Evolutionary conservation across 2,888 invertebrate species (phyloP), one percentile per base, ranked within the genome.

Genomic region (Latrodectus hesperus): DNA sequence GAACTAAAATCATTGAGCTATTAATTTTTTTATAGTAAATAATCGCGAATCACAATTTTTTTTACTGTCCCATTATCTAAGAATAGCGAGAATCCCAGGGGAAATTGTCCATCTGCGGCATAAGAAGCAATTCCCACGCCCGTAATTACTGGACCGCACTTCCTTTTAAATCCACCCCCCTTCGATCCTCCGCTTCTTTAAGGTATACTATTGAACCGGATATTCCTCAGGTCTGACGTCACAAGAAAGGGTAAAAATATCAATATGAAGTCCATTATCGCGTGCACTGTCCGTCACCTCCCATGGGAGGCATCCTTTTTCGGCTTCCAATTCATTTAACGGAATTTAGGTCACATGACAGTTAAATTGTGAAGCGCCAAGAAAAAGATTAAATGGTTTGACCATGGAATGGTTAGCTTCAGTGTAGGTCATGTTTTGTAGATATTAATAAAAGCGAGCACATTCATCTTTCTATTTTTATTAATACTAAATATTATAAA

Each of bases 121-220:
- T 10, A 60, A 38, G 6, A 38, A 67, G 9, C 14, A 22, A 55
- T 17, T 75, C 82, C 49, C 60, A 17, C 65, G 75, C 17, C 60
- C 75, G 49, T 51, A 82, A 75, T 82, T 74, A 75, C 17, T 60
- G 55, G 22, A 75, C 68, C 82, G 68, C n/a, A 75, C 74, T 74
- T 82, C 82, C 81, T 53, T 14, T 60, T 16, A 26, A 14, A 14
- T 22, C 72, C 81, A 17, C 55, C 17, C 64, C 81, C 22, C 2
- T 65, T 51, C 22, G 12, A 12, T 52, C 52, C 52, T 38, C 67
- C 26, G 26, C 67, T 67, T 67, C 67, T 73, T 74, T 80, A 80
- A 38, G 68, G 38, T 60, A 16, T 64, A 55, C 60, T 11, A 14
- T n/a, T 55, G 60, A 80, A 16, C 64, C 51, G 60, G 16, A n/a